Base-by-base conservation (phyloP, 2,888 invertebrate species). In the Dilophus febrilis region DNA sequence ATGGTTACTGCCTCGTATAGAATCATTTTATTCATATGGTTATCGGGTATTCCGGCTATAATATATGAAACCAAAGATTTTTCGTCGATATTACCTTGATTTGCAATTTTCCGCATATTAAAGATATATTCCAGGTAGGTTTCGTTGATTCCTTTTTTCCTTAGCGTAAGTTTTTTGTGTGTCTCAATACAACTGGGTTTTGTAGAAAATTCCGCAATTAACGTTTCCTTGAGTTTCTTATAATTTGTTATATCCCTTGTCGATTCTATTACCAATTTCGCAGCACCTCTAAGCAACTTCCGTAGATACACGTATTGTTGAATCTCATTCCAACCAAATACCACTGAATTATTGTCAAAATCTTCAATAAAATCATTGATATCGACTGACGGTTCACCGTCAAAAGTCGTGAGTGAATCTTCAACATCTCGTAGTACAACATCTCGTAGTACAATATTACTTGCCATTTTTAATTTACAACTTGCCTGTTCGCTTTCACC, bases 31-130 rank as follows among this genome's bases (percentile, higher is more conserved):
- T 43, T 40, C 5, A 31, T 16, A 14, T 37, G 35, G 36, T 35
- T 41, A 35, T 41, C 41, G 13, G 37, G 3, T 2, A 43, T 43
- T 13, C 44, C 44, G 16, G 38, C 22, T 2, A 42, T 27, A 10
- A 45, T 40, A 30, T 43, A 41, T 10, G 37, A 12, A 30, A 45
- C 39, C 16, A 45, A n/a, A 8, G 43, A 43, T 10, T 36, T 27
- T 34, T 45, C 45, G 27, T 43, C 41, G 16, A 45, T 33, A 4
- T 30, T 29, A 6, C 40, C 45, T 16, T 35, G 42, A 40, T 38
- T 41, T n/a, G 40, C 40, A 3, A 41, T 44, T 35, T 42, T 40
- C 22, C 41, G 41, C 41, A 46, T 44, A 10, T 34, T 11, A 18
- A 42, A 45, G 29, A 40, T 28, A 22, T 44, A 44, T 19, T 42